Evolutionary conservation across 92 coral and sea anemone species (phyloP).

Genomic region (Epizoanthus scotinus): DNA sequence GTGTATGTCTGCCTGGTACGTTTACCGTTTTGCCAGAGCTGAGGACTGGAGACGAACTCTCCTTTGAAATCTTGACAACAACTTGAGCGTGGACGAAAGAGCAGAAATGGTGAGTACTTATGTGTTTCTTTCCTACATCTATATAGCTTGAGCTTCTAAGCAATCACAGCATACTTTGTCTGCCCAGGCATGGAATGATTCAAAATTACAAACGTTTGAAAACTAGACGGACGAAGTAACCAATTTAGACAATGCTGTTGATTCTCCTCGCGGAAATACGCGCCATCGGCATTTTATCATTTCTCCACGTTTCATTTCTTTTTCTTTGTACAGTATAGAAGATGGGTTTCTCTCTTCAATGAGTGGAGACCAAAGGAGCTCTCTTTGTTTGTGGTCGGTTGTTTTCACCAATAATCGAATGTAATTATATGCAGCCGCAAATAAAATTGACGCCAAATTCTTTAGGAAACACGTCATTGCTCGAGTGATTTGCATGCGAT

Average conservation of each 20-base stretch:
- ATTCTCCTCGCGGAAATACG: background rate
- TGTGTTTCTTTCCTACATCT: background rate
- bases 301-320: background rate
- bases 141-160: background rate
- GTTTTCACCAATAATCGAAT: constrained; percentile 24
- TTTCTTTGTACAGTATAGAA: background rate
- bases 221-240: background rate
- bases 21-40: background rate
- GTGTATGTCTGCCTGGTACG: background rate
- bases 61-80: constrained; percentile 20
- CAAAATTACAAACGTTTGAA: background rate
- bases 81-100: background rate
- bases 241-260: constrained; percentile 14
- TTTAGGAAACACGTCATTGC: constrained; percentile 84
- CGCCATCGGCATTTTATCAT: constrained; percentile 25
- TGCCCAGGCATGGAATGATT: background rate
- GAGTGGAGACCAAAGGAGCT: constrained; percentile 1
- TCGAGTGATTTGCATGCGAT: constrained; percentile 81
- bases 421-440: constrained; percentile 65
- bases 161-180: constrained; percentile 7
- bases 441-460: constrained; percentile 93
- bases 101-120: constrained; percentile 10
- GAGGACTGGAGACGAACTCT: constrained; percentile 3
- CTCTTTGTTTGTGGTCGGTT: constrained; percentile 20
- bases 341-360: background rate